A percentile compares a stretch with the other conserved stretches of the same genome.
These are phyloP conservation scores for Elegia similella DNA, from an alignment of 2,888 invertebrate species.

Conservation along the genomic window DNA sequence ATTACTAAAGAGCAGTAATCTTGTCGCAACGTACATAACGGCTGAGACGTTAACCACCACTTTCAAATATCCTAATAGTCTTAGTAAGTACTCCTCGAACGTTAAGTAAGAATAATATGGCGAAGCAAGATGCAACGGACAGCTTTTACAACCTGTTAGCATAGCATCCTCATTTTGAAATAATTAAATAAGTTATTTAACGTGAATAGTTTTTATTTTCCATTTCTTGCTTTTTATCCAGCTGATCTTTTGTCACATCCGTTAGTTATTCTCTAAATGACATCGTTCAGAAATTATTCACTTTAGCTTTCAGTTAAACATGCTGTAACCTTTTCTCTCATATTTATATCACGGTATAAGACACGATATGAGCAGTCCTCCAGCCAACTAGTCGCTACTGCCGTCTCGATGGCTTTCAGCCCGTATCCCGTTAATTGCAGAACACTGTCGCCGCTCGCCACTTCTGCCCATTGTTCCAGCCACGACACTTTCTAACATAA, in stretches of 20 bases:
- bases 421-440: conserved; percentile 49
- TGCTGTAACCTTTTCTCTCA: not conserved
- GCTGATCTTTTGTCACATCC: no score
- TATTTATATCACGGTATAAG: not conserved
- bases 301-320: not conserved
- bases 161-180: not conserved
- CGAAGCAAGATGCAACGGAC: not conserved
- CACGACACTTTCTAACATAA: conserved; percentile 73
- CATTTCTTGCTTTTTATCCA: no score
- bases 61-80: conserved; percentile 9
- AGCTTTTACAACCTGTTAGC: conserved; percentile 1
- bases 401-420: conserved; percentile 12
- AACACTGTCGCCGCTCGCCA: conserved; percentile 49
- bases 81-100: not conserved
- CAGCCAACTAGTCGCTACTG: conserved; percentile 3
- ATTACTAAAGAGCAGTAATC: conserved; percentile 1
- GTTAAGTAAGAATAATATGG: not conserved
- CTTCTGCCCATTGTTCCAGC: conserved; percentile 63
- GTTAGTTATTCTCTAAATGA: no score
- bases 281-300: no score
- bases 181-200: not conserved
- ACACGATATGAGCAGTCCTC: conserved; percentile 3
- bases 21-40: not conserved
- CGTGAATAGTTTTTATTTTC: no score
- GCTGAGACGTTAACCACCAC: conserved; percentile 5